phyloP scores from a whole-genome alignment of 2,797 vertebrate genomes.

The Glyptemys insculpta region DNA sequence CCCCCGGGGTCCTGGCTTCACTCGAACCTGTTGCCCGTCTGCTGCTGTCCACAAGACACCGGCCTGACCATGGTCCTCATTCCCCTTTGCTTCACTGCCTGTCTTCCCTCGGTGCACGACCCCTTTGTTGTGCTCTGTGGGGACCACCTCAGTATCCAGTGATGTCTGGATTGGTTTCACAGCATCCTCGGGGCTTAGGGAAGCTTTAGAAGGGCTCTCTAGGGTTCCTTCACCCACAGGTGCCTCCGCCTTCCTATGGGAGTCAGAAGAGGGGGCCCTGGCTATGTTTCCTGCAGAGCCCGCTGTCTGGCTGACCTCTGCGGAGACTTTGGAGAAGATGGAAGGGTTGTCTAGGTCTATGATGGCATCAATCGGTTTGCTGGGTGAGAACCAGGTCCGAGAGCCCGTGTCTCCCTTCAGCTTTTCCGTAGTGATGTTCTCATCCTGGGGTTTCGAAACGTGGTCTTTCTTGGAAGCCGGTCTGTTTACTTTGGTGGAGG shows the following conservation, averaged over 20 bases:
- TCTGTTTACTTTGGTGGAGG: not conserved
- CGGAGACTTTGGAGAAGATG: not conserved
- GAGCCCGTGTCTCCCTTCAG: not conserved
- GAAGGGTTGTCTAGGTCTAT: slow-evolving; percentile 59
- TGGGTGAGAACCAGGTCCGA: rapidly evolving
- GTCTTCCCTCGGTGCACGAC: not conserved
- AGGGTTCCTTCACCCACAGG: rapidly evolving
- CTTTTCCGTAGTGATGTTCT: slow-evolving; percentile 87
- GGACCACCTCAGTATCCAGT: not conserved
- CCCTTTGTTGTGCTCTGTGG: not conserved
- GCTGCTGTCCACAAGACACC: slow-evolving; percentile 59
- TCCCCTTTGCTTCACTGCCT: not conserved
- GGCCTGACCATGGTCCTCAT: slow-evolving; percentile 65
- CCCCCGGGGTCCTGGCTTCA: slow-evolving; percentile 81
- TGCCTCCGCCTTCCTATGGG: rapidly evolving
- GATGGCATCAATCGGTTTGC: slow-evolving; percentile 75
- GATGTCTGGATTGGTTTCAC: not conserved
- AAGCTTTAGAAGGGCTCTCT: rapidly evolving
- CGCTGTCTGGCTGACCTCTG: rapidly evolving
- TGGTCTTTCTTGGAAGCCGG: slow-evolving; percentile 76
- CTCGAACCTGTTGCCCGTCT: slow-evolving; percentile 63
- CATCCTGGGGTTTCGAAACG: slow-evolving; percentile 75
- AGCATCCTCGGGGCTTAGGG: too few relatives aligned
- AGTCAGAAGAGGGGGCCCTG: not conserved
- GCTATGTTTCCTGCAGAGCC: not conserved